These are phyloP conservation scores for Tenrec ecaudatus DNA, from an alignment of 2,113 vertebrate species.

Conservation along the genomic window DNA sequence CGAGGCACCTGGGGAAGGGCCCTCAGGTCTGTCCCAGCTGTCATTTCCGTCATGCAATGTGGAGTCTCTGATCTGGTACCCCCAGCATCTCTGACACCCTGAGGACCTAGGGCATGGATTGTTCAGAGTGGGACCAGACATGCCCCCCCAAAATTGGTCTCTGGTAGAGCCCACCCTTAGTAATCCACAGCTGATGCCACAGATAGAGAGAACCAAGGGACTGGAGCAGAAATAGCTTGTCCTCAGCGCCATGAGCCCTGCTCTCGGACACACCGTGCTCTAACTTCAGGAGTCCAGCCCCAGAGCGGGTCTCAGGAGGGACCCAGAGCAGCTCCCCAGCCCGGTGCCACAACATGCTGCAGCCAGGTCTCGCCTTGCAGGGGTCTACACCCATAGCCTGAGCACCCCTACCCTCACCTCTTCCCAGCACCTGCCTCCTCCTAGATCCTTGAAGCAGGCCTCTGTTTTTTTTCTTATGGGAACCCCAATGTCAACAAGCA, in stretches of 20 bases:
- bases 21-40: background rate
- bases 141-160: constrained; percentile 25
- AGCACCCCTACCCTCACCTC: no score
- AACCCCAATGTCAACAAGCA: background rate
- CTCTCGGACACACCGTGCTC: background rate
- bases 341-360: fast-evolving
- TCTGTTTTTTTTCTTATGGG: background rate
- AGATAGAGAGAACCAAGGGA: constrained; percentile 62
- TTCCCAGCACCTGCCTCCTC: no score
- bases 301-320: background rate
- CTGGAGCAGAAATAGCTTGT: constrained; percentile 7
- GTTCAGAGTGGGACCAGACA: background rate
- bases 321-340: background rate
- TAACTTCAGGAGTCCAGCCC: background rate
- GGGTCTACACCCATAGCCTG: background rate
- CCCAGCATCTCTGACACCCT: background rate
- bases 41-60: background rate
- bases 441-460: background rate
- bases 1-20: background rate
- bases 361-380: background rate
- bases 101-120: background rate
- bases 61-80: background rate
- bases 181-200: constrained; percentile 33
- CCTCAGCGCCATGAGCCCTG: background rate
- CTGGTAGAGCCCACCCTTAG: background rate